Conservation (phyloP, 2,888 invertebrate genomes). For the Julus scanicus region DNA sequence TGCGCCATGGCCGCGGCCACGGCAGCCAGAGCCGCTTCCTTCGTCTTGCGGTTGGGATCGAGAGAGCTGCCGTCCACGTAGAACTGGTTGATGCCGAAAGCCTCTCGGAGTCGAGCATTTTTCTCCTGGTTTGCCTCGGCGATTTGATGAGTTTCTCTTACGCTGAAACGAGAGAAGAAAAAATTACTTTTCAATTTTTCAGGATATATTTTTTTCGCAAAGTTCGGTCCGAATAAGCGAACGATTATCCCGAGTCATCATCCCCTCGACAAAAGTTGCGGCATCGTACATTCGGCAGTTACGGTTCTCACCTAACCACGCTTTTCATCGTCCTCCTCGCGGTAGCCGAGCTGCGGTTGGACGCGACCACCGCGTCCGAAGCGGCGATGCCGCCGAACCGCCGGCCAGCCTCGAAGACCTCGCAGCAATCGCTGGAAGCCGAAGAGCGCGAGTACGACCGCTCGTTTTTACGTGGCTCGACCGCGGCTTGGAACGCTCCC, state of each 20-base stretch:
- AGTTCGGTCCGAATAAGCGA: neutral
- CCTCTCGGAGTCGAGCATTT: constrained; percentile 90
- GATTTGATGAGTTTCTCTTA: constrained; percentile 94
- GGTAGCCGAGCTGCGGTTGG: neutral
- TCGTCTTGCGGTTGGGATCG: constrained; percentile 80
- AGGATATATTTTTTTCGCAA: too few relatives aligned
- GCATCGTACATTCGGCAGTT: neutral
- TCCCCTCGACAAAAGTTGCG: neutral
- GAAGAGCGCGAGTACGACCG: constrained; percentile 47
- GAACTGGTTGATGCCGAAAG: constrained; percentile 92
- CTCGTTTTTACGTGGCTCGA: constrained; percentile 57
- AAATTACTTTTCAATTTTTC: too few relatives aligned
- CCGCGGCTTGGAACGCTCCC: constrained; percentile 70
- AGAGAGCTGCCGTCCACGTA: constrained; percentile 95
- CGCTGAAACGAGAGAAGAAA: constrained; percentile 71
- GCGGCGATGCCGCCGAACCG: constrained; percentile 60
- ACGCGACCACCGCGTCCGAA: neutral
- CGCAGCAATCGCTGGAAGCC: constrained; percentile 60
- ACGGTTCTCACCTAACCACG: constrained; percentile 72
- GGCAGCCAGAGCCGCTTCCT: constrained; percentile 61
- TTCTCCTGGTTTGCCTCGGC: constrained; percentile 96
- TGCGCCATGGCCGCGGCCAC: constrained; percentile 30
- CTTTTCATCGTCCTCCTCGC: constrained; percentile 68
- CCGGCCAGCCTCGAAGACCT: constrained; percentile 53
- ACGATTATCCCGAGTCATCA: neutral